Percentiles rank a stretch among this genome's conserved stretches.
Conservation (phyloP, 2,797 vertebrate genomes). For the Craterocephalus amniculus region DNA sequence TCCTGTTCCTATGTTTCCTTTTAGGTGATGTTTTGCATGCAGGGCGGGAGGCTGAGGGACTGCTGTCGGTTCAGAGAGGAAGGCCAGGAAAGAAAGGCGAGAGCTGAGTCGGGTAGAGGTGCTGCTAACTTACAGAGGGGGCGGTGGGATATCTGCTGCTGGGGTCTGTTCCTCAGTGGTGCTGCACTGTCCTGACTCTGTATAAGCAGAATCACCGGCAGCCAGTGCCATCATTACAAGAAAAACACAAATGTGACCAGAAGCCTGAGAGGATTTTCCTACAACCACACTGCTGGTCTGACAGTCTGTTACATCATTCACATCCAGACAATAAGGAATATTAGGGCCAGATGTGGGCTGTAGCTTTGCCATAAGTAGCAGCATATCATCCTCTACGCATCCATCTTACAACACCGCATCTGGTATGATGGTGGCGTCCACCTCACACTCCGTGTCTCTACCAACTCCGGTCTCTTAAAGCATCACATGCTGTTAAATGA, state of each 20-base stretch:
- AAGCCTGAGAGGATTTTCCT: conserved; percentile 7
- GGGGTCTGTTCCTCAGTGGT: conserved; percentile 70
- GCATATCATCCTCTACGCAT: too few relatives aligned
- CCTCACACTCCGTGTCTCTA: neutral
- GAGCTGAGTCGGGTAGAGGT: conserved; percentile 14
- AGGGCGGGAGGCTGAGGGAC: neutral
- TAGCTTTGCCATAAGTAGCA: too few relatives aligned
- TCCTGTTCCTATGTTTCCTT: neutral
- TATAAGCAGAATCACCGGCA: conserved; percentile 57
- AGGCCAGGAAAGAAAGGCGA: conserved; percentile 25
- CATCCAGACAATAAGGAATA: neutral
- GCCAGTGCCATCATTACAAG: conserved; percentile 47
- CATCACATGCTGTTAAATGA: conserved; percentile 38
- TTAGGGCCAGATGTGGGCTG: too few relatives aligned
- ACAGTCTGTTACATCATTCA: neutral
- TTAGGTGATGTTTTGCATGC: neutral
- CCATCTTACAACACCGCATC: too few relatives aligned
- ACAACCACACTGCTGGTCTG: neutral
- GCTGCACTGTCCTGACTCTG: conserved; percentile 88
- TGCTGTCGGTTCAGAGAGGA: neutral
- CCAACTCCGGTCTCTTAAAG: neutral
- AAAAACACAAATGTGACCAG: conserved; percentile 43
- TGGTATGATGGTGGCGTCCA: too few relatives aligned
- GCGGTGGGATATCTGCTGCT: conserved; percentile 47
- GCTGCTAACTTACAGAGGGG: conserved; percentile 68